These are phyloP conservation scores for Labrus mixtus DNA, from an alignment of 2,113 vertebrate species.

Conservation along the genomic window DNA sequence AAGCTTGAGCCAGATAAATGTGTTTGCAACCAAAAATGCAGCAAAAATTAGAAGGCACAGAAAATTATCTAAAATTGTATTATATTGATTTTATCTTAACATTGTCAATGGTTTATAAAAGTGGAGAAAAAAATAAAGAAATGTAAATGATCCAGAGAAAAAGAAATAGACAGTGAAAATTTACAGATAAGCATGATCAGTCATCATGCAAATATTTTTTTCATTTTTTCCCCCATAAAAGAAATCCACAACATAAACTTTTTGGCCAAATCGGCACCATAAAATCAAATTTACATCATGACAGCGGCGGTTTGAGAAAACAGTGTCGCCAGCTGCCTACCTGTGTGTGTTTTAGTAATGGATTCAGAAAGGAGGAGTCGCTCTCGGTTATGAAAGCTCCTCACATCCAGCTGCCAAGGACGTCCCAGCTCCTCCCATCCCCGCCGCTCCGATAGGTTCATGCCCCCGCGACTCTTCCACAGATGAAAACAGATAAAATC, in stretches of 20 bases:
- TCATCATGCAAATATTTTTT: no score
- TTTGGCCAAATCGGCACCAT: background rate
- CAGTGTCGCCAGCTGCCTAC: slow-evolving; percentile 45
- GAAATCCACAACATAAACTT: background rate
- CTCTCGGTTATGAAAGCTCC: slow-evolving; percentile 71
- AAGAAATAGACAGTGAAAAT: no score
- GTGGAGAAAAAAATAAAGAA: no score
- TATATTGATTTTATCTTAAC: no score
- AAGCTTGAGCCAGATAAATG: no score
- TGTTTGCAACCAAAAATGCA: background rate
- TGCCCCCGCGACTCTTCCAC: slow-evolving; percentile 50
- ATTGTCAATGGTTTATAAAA: no score
- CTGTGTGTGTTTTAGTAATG: slow-evolving; percentile 53
- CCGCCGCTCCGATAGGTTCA: slow-evolving; percentile 61
- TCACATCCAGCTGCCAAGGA: slow-evolving; percentile 75
- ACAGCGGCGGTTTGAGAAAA: slow-evolving; percentile 51
- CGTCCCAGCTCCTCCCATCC: slow-evolving; percentile 30
- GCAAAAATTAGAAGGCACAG: background rate
- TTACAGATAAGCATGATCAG: no score
- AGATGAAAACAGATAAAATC: slow-evolving; percentile 73
- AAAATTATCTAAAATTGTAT: background rate
- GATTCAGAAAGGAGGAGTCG: slow-evolving; percentile 43
- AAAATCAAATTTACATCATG: slow-evolving; percentile 26
- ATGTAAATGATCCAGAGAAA: no score
- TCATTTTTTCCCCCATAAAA: no score